These are phyloP conservation scores for Lepus americanus DNA, from an alignment of 2,113 vertebrate genomes.

Conservation along the genomic window DNA sequence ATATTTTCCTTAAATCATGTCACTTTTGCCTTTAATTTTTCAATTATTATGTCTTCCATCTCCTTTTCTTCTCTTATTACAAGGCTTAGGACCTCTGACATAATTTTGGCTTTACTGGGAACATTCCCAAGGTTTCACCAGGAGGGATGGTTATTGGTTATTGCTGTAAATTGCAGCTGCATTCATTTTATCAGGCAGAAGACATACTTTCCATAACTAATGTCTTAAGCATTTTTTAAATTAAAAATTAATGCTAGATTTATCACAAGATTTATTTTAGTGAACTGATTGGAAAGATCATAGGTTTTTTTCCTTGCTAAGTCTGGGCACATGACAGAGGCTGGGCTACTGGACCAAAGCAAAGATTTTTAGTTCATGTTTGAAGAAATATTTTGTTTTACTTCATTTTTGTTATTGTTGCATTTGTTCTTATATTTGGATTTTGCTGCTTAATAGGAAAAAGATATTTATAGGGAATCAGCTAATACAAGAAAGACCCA, in stretches of 20 bases:
- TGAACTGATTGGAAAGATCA: neutral
- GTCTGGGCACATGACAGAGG: neutral
- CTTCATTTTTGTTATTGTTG: neutral
- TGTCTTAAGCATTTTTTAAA: conserved; percentile 18
- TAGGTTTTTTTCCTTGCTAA: neutral
- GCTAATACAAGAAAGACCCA: neutral
- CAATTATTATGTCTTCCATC: neutral
- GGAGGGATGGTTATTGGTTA: neutral
- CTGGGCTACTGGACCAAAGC: neutral
- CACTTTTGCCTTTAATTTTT: conserved; percentile 43
- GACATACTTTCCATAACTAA: neutral
- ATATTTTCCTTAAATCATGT: neutral
- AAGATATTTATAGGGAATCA: neutral
- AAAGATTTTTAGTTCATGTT: neutral
- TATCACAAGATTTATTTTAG: neutral
- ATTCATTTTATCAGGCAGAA: conserved; percentile 22
- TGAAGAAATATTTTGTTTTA: neutral
- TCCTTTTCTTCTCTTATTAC: neutral
- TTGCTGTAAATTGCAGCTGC: neutral
- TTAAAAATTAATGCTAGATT: neutral
- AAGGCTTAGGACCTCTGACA: neutral
- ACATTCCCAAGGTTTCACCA: neutral
- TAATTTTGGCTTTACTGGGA: conserved; percentile 25
- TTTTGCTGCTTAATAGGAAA: neutral
- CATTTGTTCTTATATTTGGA: neutral